Base-by-base conservation (phyloP, 2,113 vertebrate species). In the Sula dactylatra region DNA sequence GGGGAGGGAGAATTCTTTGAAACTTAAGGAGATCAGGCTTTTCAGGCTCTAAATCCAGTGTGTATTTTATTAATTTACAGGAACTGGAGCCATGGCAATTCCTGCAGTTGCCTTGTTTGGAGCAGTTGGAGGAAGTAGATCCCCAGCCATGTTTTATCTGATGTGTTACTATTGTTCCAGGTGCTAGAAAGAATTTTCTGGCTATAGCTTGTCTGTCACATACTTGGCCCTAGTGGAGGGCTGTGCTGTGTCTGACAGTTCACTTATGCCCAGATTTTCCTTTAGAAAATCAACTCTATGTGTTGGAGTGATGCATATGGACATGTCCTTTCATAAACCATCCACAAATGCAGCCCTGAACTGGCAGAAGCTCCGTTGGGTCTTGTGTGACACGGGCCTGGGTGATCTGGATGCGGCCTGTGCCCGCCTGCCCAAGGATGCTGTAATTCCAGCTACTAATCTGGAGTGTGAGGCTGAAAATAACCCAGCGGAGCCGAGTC, bases 331-430 rank as follows among this genome's bases (percentile, higher is more conserved):
- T 22, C 64, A 12, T 2, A 7, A 25, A 44, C 18, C 10, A 16
- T 1, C 25, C 9, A 1, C 12, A 6, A 14, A 1, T 0, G 5
- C 56, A 6, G 56, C 72, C 62, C 38, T 6, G 6, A 7, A 7
- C 5, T 1, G n/a, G 6, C 42, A 7, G 25, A 0, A 0, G 36
- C 44, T 22, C 11, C 1, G 2, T 22, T 3, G 42, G 31, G 18
- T 27, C 45, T 16, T 0, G 22, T 2, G 4, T 18, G 70, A 7
- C 2, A 4, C 0, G 16, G 62, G 26, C 31, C 56, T 6, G 65
- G 40, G 42, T 11, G 29, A 20, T 7, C 31, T 2, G n/a, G 31
- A 17, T 1, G 1, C 0, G 15, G 7, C 16, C 38, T 2, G 0
- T 3, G 38, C 15, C 24, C 1, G 3, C 59, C 42, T 15, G 54